Evolutionary conservation across 1,140 invertebrate genomes (phyloP).

Genomic region (Mesaphorura yosii): DNA sequence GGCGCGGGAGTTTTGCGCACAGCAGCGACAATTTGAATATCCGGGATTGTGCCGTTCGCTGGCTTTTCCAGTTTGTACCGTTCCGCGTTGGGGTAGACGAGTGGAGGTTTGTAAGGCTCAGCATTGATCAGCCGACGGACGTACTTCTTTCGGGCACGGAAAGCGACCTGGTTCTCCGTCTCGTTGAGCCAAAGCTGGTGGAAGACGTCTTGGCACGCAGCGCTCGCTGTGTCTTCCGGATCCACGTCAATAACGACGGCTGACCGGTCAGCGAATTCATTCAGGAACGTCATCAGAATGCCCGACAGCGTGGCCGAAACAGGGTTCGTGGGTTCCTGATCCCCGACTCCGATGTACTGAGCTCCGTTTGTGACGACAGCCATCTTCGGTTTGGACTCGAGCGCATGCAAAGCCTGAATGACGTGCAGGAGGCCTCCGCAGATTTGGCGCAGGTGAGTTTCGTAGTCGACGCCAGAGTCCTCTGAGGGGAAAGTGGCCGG

Average conservation of each 20-base stretch:
- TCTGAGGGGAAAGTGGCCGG: too few relatives aligned
- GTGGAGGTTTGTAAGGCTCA: background rate
- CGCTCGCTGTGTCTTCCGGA: background rate
- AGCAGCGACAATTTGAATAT: background rate
- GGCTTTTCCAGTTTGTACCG: background rate
- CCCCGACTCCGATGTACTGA: conserved; percentile 1
- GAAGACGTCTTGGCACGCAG: background rate
- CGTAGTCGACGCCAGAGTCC: background rate
- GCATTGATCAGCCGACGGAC: background rate
- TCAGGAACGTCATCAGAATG: conserved; percentile 10
- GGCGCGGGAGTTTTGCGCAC: background rate
- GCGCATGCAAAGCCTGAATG: background rate
- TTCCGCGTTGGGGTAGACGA: background rate
- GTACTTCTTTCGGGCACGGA: background rate
- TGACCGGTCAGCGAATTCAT: conserved; percentile 2
- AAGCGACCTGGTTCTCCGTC: background rate
- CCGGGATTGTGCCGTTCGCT: background rate
- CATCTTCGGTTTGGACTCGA: conserved; percentile 1
- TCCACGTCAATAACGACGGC: conserved; percentile 8
- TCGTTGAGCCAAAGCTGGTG: background rate
- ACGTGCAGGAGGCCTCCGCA: background rate
- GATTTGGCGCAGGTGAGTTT: background rate
- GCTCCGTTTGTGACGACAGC: conserved; percentile 9
- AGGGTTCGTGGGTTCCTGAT: conserved; percentile 9
- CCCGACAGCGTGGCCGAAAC: conserved; percentile 3